phyloP scores from a whole-genome alignment of 2,113 vertebrate species.

The Nothoprocta pentlandii region DNA sequence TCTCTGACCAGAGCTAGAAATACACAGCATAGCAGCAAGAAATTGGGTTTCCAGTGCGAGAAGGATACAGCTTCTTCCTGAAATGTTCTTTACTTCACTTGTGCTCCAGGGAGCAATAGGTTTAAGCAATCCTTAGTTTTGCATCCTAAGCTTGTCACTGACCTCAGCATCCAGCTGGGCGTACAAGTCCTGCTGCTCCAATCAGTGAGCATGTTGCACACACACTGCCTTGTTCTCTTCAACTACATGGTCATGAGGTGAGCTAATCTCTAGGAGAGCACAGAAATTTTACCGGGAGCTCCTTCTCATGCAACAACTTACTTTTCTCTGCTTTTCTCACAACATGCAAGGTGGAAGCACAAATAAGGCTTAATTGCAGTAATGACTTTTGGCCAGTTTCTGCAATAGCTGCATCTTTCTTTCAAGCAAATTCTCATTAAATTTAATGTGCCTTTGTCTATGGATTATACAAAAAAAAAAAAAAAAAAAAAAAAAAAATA shows the following conservation, averaged over 20 bases:
- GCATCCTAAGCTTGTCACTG: not conserved
- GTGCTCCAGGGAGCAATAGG: not conserved
- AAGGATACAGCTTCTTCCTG: not conserved
- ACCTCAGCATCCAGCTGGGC: not conserved
- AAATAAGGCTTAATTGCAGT: accelerated
- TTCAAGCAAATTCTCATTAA: not conserved
- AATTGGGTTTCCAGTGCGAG: not conserved
- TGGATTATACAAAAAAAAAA: not conserved
- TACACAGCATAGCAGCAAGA: not conserved
- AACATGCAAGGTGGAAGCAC: not conserved
- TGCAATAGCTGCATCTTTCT: not conserved
- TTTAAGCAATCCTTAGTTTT: not conserved
- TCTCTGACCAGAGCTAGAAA: not conserved
- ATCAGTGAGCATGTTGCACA: not conserved
- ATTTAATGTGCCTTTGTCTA: not conserved
- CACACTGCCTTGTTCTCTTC: not conserved
- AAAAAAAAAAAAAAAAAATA: too few relatives aligned
- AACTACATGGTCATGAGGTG: not conserved
- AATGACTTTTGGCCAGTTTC: not conserved
- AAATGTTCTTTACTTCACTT: not conserved
- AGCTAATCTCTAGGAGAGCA: not conserved
- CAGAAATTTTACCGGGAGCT: not conserved
- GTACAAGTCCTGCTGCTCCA: not conserved
- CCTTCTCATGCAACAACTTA: not conserved
- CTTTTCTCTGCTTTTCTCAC: not conserved